Evolutionary conservation across 2,113 vertebrate genomes (phyloP), one percentile per base, ranked within the genome.

Genomic region (Hystrix cristata): DNA sequence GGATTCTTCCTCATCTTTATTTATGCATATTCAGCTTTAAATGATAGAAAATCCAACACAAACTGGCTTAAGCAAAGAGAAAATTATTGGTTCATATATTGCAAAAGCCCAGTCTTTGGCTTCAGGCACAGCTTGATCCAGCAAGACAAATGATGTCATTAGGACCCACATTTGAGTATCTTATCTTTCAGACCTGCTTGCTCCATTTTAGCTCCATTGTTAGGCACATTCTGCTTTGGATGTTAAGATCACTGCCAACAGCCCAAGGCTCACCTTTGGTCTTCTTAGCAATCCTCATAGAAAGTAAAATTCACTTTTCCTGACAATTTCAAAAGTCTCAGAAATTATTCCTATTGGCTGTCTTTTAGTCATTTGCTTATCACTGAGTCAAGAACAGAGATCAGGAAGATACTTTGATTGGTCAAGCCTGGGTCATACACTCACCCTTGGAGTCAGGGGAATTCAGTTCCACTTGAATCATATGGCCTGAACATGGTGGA

Each of bases 41-140:
- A 46, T n/a, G 38, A 14, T 21, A 53, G 85, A 60, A 95, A 96
- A 96, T 4, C 13, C 55, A 94, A 91, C 31, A 92, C 46, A 92
- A 88, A 51, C 16, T 67, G 25, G 1, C 23, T 84, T 78, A 76
- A 16, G 10, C 14, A 79, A 76, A 48, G 74, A 76, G 43, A 76
- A 76, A 76, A 76, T 15, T 48, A 57, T 59, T 69, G 27, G 57
- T 14, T 87, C 43, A 43, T 90, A 48, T 69, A 53, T 76, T 34
- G 71, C 53, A 88, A 78, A 78, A 67, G 57, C 67, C 69, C 57
- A 59, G 55, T 86, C 1, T 85, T 29, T 34, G 23, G 38, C 18
- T 89, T 89, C 67, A 91, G 88, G 46, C 65, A 91, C 55, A 89
- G 79, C 38, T 92, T 81, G 87, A 71, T 57, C 18, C 18, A 57